A percentile compares a stretch with the other conserved stretches of the same genome.
Evolutionary conservation across 2,113 vertebrate genomes (phyloP).

Genomic region (Dicerorhinus sumatrensis): DNA sequence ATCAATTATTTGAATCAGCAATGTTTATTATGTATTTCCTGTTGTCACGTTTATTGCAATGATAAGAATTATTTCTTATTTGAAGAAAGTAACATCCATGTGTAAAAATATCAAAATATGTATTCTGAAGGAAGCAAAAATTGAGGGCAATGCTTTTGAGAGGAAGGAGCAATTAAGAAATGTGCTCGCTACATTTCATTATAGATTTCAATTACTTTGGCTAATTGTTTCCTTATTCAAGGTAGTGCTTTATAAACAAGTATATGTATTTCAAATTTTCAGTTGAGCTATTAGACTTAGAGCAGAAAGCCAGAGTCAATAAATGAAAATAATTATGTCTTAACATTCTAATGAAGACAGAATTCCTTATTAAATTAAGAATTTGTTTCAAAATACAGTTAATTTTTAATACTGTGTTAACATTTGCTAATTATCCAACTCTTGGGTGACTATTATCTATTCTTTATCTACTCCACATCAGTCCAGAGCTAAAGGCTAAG

Average conservation of each 20-base stretch:
- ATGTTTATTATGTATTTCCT: neutral
- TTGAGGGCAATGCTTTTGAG: neutral
- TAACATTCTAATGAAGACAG: neutral
- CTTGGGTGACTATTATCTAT: neutral
- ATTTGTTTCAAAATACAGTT: neutral
- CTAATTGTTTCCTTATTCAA: conserved; percentile 1
- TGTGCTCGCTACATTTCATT: neutral
- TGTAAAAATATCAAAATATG: neutral
- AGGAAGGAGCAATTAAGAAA: neutral
- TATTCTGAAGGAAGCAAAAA: neutral
- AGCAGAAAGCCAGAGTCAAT: neutral
- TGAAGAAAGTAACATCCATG: neutral
- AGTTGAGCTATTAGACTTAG: neutral
- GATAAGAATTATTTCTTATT: neutral
- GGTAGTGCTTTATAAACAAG: neutral
- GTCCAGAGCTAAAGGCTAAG: neutral
- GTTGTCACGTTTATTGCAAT: neutral
- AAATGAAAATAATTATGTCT: neutral
- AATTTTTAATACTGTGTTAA: neutral
- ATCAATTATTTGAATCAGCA: neutral
- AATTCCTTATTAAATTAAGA: neutral
- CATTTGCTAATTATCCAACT: neutral
- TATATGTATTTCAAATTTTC: neutral
- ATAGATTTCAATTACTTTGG: conserved; percentile 10
- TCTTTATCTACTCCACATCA: neutral